These are phyloP conservation scores for Tryphoninae sp. DNA, from an alignment of 2,888 invertebrate species.

Conservation along the genomic window DNA sequence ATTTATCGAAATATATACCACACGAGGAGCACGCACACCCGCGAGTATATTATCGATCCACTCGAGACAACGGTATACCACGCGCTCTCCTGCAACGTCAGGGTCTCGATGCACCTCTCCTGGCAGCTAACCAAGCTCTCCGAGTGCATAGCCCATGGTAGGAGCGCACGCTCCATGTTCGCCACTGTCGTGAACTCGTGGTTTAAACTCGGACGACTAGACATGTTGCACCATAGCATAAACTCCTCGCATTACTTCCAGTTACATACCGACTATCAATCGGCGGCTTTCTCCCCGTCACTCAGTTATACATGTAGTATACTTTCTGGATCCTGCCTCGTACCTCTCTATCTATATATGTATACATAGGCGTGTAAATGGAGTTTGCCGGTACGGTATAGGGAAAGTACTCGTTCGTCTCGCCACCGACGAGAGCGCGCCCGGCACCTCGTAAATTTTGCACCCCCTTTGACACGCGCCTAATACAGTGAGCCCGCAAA, in stretches of 20 bases:
- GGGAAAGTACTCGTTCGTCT: slow-evolving; percentile 23
- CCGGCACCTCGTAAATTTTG: slow-evolving; percentile 78
- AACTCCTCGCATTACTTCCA: slow-evolving; percentile 68
- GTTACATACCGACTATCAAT: slow-evolving; percentile 72
- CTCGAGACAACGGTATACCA: slow-evolving; percentile 54
- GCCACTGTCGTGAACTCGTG: slow-evolving; percentile 12
- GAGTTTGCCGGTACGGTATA: not conserved
- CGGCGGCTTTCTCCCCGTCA: slow-evolving; percentile 62
- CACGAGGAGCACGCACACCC: slow-evolving; percentile 17
- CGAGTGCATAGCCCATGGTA: not conserved
- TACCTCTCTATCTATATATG: not conserved
- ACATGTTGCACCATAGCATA: slow-evolving; percentile 68
- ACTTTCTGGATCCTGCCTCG: slow-evolving; percentile 17
- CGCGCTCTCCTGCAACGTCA: slow-evolving; percentile 42
- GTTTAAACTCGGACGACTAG: slow-evolving; percentile 58
- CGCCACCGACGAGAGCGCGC: slow-evolving; percentile 32
- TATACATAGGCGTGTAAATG: not conserved
- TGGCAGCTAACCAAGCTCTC: slow-evolving; percentile 53
- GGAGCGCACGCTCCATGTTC: slow-evolving; percentile 13
- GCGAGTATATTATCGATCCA: slow-evolving; percentile 62
- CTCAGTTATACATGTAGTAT: not conserved
- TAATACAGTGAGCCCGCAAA: slow-evolving; percentile 72
- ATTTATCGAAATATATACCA: slow-evolving; percentile 22
- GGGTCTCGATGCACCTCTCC: slow-evolving; percentile 68
- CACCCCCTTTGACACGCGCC: slow-evolving; percentile 78